These are phyloP conservation scores for Drosophila subsilvestris DNA, from an alignment of 2,888 invertebrate genomes.

Conservation along the genomic window DNA sequence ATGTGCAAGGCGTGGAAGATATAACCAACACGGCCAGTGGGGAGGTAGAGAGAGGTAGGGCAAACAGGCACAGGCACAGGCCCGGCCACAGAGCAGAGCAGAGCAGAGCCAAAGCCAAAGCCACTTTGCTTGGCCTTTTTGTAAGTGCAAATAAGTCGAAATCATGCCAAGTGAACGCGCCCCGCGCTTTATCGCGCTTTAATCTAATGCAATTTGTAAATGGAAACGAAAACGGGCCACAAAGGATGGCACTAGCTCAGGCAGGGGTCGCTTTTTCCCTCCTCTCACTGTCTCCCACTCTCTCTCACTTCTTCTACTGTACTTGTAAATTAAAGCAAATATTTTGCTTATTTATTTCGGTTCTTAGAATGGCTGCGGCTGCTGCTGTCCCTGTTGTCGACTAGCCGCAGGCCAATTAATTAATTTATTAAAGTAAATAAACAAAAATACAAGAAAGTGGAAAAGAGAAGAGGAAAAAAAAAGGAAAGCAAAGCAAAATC, in stretches of 20 bases:
- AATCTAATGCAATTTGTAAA: slow-evolving; percentile 80
- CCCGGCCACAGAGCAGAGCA: neutral
- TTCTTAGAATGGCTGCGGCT: slow-evolving; percentile 20
- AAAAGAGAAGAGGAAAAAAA: slow-evolving; percentile 9
- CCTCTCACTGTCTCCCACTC: neutral
- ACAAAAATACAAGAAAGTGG: slow-evolving; percentile 41
- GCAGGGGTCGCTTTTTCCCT: neutral
- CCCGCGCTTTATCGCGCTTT: slow-evolving; percentile 70
- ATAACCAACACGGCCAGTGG: slow-evolving; percentile 41
- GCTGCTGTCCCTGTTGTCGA: slow-evolving; percentile 55
- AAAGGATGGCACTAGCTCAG: slow-evolving; percentile 33
- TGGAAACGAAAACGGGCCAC: slow-evolving; percentile 51
- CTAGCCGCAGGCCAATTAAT: slow-evolving; percentile 74
- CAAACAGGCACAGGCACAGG: neutral
- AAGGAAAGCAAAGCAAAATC: slow-evolving; percentile 41
- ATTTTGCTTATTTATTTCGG: slow-evolving; percentile 72
- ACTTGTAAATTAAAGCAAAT: slow-evolving; percentile 70
- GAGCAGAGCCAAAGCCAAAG: slow-evolving; percentile 1
- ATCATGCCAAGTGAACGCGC: slow-evolving; percentile 75
- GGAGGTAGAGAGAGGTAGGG: neutral
- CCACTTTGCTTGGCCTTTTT: slow-evolving; percentile 64
- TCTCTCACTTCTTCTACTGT: neutral
- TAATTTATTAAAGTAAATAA: slow-evolving; percentile 75
- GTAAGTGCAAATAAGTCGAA: slow-evolving; percentile 77
- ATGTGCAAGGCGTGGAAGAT: slow-evolving; percentile 76